phyloP scores from a whole-genome alignment of 2,797 vertebrate genomes.

The Sebastes cheni region DNA sequence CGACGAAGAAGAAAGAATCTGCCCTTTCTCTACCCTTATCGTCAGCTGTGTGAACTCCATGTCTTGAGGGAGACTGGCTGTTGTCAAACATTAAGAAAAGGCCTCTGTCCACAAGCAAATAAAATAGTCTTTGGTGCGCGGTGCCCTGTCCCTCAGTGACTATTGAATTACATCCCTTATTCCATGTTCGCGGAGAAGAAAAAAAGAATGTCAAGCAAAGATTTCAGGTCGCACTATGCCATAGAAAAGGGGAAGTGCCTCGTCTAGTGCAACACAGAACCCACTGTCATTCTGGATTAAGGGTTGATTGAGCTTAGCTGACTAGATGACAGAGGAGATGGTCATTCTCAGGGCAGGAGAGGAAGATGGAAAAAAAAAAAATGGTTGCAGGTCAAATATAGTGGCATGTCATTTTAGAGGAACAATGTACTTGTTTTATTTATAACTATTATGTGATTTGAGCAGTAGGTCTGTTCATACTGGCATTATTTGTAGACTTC shows the following conservation, averaged over 20 bases:
- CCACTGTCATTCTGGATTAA: slow-evolving; percentile 71
- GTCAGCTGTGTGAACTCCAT: slow-evolving; percentile 38
- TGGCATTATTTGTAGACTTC: background rate
- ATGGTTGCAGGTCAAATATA: slow-evolving; percentile 26
- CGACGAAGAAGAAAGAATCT: slow-evolving; percentile 9
- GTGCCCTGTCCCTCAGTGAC: slow-evolving; percentile 66
- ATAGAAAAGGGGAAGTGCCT: slow-evolving; percentile 57
- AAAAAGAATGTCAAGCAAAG: slow-evolving; percentile 66
- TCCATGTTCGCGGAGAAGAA: slow-evolving; percentile 50
- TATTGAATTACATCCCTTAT: slow-evolving; percentile 73
- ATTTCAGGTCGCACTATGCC: slow-evolving; percentile 71
- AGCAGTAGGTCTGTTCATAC: background rate
- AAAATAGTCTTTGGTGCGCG: slow-evolving; percentile 55
- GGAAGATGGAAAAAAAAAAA: background rate
- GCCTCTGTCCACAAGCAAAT: slow-evolving; percentile 54
- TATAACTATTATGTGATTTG: background rate
- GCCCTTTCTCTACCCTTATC: slow-evolving; percentile 35
- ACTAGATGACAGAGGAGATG: slow-evolving; percentile 71
- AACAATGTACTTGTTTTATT: background rate
- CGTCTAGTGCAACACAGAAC: slow-evolving; percentile 63
- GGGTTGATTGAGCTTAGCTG: slow-evolving; percentile 62
- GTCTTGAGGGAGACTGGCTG: slow-evolving; percentile 48
- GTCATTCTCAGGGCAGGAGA: slow-evolving; percentile 59
- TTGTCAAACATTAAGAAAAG: slow-evolving; percentile 65
- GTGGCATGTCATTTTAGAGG: slow-evolving; percentile 2